Base-by-base conservation (phyloP, 2,113 vertebrate species). In the Gopherus flavomarginatus region DNA sequence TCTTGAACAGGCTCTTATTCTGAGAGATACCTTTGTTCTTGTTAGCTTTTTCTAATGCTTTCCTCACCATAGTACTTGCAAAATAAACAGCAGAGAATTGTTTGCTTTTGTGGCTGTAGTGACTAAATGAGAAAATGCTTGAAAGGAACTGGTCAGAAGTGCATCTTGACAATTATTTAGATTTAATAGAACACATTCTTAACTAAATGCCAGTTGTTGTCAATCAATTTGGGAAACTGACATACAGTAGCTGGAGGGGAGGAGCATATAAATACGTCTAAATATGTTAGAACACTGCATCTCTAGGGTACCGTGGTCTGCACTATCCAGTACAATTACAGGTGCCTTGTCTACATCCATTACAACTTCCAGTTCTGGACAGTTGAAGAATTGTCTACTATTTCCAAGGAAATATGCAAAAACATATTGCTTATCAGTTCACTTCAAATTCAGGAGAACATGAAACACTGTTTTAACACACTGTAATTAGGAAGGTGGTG, bases 191-290 rank as follows among this genome's bases (percentile, higher is more conserved):
- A 29, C 7, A 19, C 42, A 31, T 90, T 78, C 16, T 6, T 22
- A 3, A 0, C 83, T 59, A 54, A 5, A 7, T 29, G 81, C 49
- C 24, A 35, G 1, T 10, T 52, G 5, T 0, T 62, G 11, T 62
- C 9, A 0, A 11, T n/a, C 52, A 21, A 1, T 56, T 49, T 65
- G 47, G 11, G 4, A 11, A 4, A 26, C 87, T 19, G 27, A 1
- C 16, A 85, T 5, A 1, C 2, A 11, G 38, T 65, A 4, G 1
- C 22, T 27, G 42, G 77, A 13, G 24, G 86, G 1, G 53, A 57
- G 50, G 42, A 2, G 16, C 2, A 14, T 3, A 0, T 3, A 16
- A 3, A 11, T 14, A 17, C 3, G 4, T 47, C 19, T 38, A 47
- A 75, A 42, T 42, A 77, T 77, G 22, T 47, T 47, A 44, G 24